phyloP scores from a whole-genome alignment of 2,888 invertebrate species.

The Scaptomyza reducta region DNA sequence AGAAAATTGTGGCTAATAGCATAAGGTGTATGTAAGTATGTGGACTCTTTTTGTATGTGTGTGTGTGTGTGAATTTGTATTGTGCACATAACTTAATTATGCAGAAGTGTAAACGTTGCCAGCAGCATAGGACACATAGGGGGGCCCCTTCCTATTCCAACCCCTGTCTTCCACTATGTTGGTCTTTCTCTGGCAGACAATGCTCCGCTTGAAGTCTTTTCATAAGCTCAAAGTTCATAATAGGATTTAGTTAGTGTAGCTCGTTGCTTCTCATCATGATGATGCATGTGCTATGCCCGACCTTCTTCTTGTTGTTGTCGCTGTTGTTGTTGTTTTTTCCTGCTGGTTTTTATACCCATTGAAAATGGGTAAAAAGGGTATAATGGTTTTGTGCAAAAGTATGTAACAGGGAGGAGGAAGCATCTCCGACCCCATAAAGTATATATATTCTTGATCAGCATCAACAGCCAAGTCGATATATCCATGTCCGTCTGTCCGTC shows the following conservation, averaged over 20 bases:
- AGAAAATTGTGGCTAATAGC: slow-evolving; percentile 56
- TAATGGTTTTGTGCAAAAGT: too few species aligned
- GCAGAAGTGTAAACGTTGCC: slow-evolving; percentile 73
- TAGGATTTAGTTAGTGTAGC: slow-evolving; percentile 73
- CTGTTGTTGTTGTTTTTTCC: slow-evolving; percentile 4
- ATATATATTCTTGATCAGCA: too few species aligned
- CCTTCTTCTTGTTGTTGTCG: slow-evolving; percentile 9
- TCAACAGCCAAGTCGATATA: too few species aligned
- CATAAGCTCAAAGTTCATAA: slow-evolving; percentile 77
- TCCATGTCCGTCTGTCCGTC: too few species aligned
- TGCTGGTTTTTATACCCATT: too few species aligned
- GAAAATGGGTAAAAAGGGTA: too few species aligned
- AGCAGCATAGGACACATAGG: slow-evolving; percentile 39
- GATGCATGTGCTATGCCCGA: slow-evolving; percentile 48
- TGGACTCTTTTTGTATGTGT: slow-evolving; percentile 15
- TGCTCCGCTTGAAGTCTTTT: slow-evolving; percentile 76
- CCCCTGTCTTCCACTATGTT: neutral
- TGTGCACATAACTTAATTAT: slow-evolving; percentile 75
- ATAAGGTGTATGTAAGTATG: slow-evolving; percentile 35
- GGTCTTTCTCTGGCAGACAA: slow-evolving; percentile 45
- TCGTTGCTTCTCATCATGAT: slow-evolving; percentile 57
- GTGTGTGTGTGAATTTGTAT: slow-evolving; percentile 36
- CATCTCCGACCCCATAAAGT: too few species aligned
- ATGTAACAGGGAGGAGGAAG: too few species aligned
- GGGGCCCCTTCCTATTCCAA: slow-evolving; percentile 6